These are phyloP conservation scores for Melipona quadrifasciata DNA, from an alignment of 1,140 invertebrate genomes.

Conservation along the genomic window DNA sequence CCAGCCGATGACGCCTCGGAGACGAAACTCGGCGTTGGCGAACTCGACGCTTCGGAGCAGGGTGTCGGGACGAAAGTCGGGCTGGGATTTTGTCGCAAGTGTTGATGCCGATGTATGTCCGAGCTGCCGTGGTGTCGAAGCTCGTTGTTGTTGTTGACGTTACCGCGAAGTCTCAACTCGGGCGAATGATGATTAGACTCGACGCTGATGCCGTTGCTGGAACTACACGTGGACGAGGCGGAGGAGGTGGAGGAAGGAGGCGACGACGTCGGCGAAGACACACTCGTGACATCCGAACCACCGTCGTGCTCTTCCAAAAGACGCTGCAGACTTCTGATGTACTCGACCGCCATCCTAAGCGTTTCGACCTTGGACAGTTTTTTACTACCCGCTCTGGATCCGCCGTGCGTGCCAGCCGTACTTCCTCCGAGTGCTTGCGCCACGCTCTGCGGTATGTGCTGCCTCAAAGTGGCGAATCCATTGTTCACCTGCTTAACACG, in stretches of 20 bases:
- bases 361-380: conserved; percentile 98
- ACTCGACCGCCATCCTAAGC: conserved; percentile 95
- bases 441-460: conserved; percentile 92
- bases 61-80: conserved; percentile 81
- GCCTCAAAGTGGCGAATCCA: conserved; percentile 93
- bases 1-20: conserved; percentile 88
- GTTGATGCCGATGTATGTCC: conserved; percentile 55
- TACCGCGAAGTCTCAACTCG: conserved; percentile 59
- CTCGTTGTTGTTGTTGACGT: conserved; percentile 52
- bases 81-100: conserved; percentile 70
- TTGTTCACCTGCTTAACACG: conserved; percentile 97
- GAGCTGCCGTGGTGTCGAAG: conserved; percentile 60
- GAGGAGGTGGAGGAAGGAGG: conserved; percentile 62
- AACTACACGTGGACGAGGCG: conserved; percentile 53
- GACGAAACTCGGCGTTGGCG: conserved; percentile 90
- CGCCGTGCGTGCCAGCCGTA: conserved; percentile 81
- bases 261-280: conserved; percentile 66
- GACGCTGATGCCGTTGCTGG: conserved; percentile 33
- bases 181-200: conserved; percentile 46
- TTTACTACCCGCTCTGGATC: conserved; percentile 86
- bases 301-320: conserved; percentile 89
- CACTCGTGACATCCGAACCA: conserved; percentile 40
- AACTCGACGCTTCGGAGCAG: conserved; percentile 88
- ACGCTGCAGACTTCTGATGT: conserved; percentile 93
- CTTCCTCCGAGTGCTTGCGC: conserved; percentile 84